Evolutionary conservation across 2,888 invertebrate genomes (phyloP).

Genomic region (Pocota personata): DNA sequence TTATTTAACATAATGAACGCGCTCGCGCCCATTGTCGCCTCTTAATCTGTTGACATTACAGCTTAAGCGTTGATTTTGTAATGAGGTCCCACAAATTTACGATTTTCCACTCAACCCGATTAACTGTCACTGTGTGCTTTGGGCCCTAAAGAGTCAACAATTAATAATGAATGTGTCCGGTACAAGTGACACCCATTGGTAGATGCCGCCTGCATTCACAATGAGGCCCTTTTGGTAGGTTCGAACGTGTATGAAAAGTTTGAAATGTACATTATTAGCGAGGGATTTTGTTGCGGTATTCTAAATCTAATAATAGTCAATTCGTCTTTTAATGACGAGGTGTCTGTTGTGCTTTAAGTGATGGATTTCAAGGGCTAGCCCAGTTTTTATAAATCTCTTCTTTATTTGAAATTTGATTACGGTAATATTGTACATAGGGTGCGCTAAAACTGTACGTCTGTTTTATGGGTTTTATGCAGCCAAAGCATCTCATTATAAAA

Average conservation of each 20-base stretch:
- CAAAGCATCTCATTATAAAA: no score
- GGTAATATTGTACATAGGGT: background rate
- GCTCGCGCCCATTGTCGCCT: constrained; percentile 37
- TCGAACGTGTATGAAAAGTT: constrained; percentile 35
- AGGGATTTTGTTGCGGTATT: constrained; percentile 3
- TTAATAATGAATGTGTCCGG: constrained; percentile 46
- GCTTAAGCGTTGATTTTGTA: constrained; percentile 56
- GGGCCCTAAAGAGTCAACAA: constrained; percentile 26
- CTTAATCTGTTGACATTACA: constrained; percentile 51
- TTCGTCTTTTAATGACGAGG: constrained; percentile 20
- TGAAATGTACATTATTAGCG: background rate
- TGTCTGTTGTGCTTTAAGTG: constrained; percentile 6
- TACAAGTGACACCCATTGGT: constrained; percentile 41
- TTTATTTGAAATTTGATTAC: background rate
- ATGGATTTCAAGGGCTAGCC: background rate
- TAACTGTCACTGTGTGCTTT: constrained; percentile 26
- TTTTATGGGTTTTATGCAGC: no score
- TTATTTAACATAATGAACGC: constrained; percentile 55
- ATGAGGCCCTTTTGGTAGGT: constrained; percentile 39
- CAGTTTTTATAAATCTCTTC: background rate
- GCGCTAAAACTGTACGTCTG: no score
- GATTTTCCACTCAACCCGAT: constrained; percentile 48
- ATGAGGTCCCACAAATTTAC: constrained; percentile 39
- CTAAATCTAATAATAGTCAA: constrained; percentile 10
- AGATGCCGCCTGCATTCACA: constrained; percentile 50